phyloP scores from a whole-genome alignment of 2,797 vertebrate species.

The Acanthopagrus latus region DNA sequence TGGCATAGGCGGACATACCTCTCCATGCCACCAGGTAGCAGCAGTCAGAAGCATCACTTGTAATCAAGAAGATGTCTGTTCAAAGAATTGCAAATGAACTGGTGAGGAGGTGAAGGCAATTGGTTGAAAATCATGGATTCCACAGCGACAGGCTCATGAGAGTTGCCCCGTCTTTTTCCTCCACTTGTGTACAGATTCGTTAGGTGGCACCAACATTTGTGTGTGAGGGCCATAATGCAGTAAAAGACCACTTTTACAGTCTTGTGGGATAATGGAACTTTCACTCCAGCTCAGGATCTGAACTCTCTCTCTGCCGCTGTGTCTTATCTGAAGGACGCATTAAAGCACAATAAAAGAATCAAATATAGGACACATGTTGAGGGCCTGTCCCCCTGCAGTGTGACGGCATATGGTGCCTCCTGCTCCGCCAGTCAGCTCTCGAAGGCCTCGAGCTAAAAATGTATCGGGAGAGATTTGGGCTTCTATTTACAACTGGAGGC shows the following conservation, averaged over 20 bases:
- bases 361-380: conserved; percentile 71
- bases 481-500: conserved; percentile 51
- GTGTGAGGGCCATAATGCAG: too few species aligned
- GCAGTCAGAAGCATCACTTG: too few species aligned
- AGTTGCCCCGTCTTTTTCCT: too few species aligned
- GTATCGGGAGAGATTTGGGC: conserved; percentile 41
- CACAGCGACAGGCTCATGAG: too few species aligned
- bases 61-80: too few species aligned
- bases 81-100: too few species aligned
- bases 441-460: conserved; percentile 62
- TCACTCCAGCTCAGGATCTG: neutral
- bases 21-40: too few species aligned
- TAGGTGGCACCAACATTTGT: too few species aligned
- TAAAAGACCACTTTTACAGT: neutral
- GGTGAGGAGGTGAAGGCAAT: too few species aligned
- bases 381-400: conserved; percentile 34
- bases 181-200: too few species aligned
- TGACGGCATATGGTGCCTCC: conserved; percentile 66
- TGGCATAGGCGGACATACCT: too few species aligned
- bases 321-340: conserved; percentile 10
- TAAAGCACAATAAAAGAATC: conserved; percentile 49
- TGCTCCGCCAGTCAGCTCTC: conserved; percentile 67
- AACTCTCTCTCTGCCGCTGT: neutral
- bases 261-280: neutral
- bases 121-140: too few species aligned